These are phyloP conservation scores for Barypeithes pellucidus DNA, from an alignment of 2,888 invertebrate species.

Conservation along the genomic window DNA sequence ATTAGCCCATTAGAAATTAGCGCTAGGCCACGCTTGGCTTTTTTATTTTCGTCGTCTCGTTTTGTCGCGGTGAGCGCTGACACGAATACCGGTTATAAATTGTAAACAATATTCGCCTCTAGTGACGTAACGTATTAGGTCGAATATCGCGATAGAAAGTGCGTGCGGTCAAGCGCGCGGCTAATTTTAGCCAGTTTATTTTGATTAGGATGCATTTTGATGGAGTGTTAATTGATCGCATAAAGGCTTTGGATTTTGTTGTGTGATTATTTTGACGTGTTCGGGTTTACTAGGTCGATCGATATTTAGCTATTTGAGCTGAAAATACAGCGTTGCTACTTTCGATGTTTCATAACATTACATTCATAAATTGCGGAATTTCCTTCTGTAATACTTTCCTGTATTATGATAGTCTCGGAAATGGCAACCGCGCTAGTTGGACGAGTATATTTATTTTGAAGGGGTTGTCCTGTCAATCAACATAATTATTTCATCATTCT, in stretches of 20 bases:
- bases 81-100: conserved; percentile 36
- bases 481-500: no score
- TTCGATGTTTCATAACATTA: no score
- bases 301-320: no score
- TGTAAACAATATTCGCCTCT: conserved; percentile 20
- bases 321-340: no score
- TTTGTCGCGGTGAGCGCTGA: conserved; percentile 34
- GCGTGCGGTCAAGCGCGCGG: conserved; percentile 47
- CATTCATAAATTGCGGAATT: no score
- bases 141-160: conserved; percentile 30
- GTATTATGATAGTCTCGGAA: no score
- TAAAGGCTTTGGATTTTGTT: conserved; percentile 20
- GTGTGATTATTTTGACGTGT: conserved; percentile 7
- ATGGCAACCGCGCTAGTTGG: no score
- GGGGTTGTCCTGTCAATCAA: no score
- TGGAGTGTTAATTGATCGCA: conserved; percentile 35
- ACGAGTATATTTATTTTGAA: no score
- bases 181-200: conserved; percentile 62
- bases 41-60: conserved; percentile 36
- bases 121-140: conserved; percentile 24
- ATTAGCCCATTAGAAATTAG: no score
- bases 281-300: no score
- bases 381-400: no score
- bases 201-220: conserved; percentile 61
- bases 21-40: conserved; percentile 44